Base-by-base conservation (phyloP, 2,888 invertebrate species). In the Pachymerium ferrugineum region DNA sequence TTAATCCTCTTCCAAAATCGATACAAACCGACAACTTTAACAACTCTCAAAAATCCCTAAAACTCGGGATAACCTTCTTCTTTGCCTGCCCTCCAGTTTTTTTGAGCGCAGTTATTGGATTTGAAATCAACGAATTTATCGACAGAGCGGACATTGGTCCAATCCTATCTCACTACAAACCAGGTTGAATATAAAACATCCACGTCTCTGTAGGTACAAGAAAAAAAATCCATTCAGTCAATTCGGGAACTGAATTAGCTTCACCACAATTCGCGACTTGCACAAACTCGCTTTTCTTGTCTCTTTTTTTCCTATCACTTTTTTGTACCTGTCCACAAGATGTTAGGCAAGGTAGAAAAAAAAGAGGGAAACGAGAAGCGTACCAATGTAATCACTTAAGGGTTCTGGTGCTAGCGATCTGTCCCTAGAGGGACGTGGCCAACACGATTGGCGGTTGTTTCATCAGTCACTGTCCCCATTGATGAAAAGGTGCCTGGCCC, bases 81-180 rank as follows among this genome's bases (percentile, higher is more conserved):
- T 62, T 25, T 62, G 62, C 62, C 62, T 25, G 62, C 62, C 62
- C 62, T 28, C 14, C 62, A 62, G 62, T 62, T 22, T 28, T n/a
- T 62, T 62, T 62, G 62, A 22, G 62, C 28, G 25, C 28, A 62
- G 25, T 62, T 62, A 62, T 62, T 62, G 62, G 62, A 62, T 62
- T 62, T 62, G 62, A 62, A 62, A 62, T 62, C 62, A 62, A 62
- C 62, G 62, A 62, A 62, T 62, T 62, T 62, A 62, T 62, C 62
- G 62, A 62, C 10, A 62, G 25, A n/a, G 28, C 62, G 62, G 62
- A 62, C 62, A 62, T 62, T 62, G 62, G 25, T 62, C 62, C 25
- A 62, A 62, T 62, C 62, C 62, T 28, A 62, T 62, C 62, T 62
- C 47, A 19, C 47, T 47, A 5, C 8, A 10, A 62, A 62, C 62